Evolutionary conservation across 2,888 invertebrate genomes (phyloP).

Genomic region (Lomographa bimaculata): DNA sequence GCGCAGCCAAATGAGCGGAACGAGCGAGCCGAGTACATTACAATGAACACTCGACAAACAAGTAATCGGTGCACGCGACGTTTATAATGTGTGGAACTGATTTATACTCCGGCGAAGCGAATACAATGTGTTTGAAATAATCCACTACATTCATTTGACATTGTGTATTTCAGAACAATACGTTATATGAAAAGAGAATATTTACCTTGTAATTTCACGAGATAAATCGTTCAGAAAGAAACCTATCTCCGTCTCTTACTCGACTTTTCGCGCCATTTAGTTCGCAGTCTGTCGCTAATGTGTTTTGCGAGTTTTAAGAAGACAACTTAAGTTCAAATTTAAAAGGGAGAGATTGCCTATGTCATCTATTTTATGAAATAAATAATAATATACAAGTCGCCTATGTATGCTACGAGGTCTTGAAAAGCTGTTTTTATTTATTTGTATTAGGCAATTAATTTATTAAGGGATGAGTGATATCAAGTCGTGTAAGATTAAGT

Average conservation of each 20-base stretch:
- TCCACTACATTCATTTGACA: background rate
- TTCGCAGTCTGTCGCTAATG: slow-evolving; percentile 2
- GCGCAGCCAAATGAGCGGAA: slow-evolving; percentile 17
- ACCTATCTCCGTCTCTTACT: slow-evolving; percentile 1
- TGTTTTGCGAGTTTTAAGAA: background rate
- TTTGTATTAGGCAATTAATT: too few species aligned
- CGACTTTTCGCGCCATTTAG: background rate
- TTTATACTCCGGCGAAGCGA: slow-evolving; percentile 13
- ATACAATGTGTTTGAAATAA: slow-evolving; percentile 1
- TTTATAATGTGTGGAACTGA: slow-evolving; percentile 30
- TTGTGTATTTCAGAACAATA: background rate
- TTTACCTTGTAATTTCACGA: background rate
- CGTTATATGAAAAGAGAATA: background rate
- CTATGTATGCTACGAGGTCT: too few species aligned
- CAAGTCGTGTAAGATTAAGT: too few species aligned
- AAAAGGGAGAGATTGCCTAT: background rate
- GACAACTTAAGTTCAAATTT: background rate
- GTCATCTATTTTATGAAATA: too few species aligned
- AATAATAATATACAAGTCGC: too few species aligned
- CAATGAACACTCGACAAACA: slow-evolving; percentile 28
- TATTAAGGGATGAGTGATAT: too few species aligned
- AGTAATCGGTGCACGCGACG: slow-evolving; percentile 34
- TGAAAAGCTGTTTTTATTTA: too few species aligned
- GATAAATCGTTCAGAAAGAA: slow-evolving; percentile 4
- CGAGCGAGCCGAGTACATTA: slow-evolving; percentile 24